Base-by-base conservation (phyloP, 30 jellyfish, hydroid and myxozoan genomes). In the Turritopsis dohrnii region DNA sequence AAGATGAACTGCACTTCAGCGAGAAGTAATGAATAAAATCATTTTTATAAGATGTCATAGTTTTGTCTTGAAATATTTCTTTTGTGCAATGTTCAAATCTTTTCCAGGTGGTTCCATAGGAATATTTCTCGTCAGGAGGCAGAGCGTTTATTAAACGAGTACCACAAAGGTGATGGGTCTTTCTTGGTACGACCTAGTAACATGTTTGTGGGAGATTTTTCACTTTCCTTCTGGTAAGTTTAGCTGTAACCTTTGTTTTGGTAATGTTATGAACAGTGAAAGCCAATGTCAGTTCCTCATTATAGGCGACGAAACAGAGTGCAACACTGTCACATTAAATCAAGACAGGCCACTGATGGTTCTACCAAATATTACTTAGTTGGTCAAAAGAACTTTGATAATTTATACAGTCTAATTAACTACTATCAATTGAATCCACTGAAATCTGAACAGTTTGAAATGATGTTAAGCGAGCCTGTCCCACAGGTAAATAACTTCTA, bases 161-260 rank as follows among this genome's bases (percentile, higher is more conserved):
- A 93, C 73, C 98, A 93, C 52, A 75, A 94, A 24, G 98, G 98
- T 74, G 98, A 93, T 71, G 98, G 98, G 9, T 93, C 98, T 17
- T 93, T 93, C 66, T 95, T 93, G 31, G 98, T 93, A 29, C 93
- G 98, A 21, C 97, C 95, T 30, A 93, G 98, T 75, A 93, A 83
- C 74, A 93, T 93, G 98, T 93, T 93, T 65, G 98, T 93, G 28
- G 98, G 98, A 19, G 98, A 93, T 83, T 93, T 88, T 75, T 93
- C 98, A 13, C 91, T 93, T 1, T 93, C 98, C 21, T 93, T 93
- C 66, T 92, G 96, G 96, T 93, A 72, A 71, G 97, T 84, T 80
- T 60, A 20, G 16, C 54, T 79, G 3, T 7, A 17, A 41, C 13
- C 60, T 41, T 41, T 41, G 60, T 41, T 66, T 25, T 22, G 72